A percentile compares a stretch with the other conserved stretches of the same genome.
Evolutionary conservation across 2,888 invertebrate species (phyloP).

Genomic region (Nomada fucata): DNA sequence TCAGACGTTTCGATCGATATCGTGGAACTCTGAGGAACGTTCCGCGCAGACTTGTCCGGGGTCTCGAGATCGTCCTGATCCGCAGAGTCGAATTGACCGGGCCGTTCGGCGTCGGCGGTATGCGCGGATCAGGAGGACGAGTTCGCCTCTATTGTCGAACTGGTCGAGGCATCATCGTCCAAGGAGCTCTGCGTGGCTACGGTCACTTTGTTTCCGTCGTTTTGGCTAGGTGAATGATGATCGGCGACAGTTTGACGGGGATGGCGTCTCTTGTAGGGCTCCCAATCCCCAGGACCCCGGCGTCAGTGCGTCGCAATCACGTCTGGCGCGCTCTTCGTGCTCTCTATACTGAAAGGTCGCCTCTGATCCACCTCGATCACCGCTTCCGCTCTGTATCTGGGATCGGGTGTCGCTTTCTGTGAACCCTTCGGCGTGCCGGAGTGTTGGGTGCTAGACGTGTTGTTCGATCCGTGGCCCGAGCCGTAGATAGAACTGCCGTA

Average conservation of each 20-base stretch:
- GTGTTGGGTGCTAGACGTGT: slow-evolving; percentile 71
- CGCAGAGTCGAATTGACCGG: slow-evolving; percentile 22
- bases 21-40: background rate
- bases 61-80: slow-evolving; percentile 31
- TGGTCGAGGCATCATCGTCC: slow-evolving; percentile 77
- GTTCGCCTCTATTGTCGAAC: slow-evolving; percentile 72
- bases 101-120: slow-evolving; percentile 57
- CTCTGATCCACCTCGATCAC: slow-evolving; percentile 86
- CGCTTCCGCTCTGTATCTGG: slow-evolving; percentile 86
- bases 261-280: slow-evolving; percentile 86
- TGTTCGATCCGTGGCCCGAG: slow-evolving; percentile 71
- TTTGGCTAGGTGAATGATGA: slow-evolving; percentile 22
- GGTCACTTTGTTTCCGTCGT: slow-evolving; percentile 66
- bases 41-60: background rate
- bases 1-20: background rate
- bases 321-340: slow-evolving; percentile 95
- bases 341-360: slow-evolving; percentile 91
- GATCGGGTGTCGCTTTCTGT: slow-evolving; percentile 67
- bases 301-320: slow-evolving; percentile 94
- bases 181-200: slow-evolving; percentile 81
- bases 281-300: slow-evolving; percentile 85
- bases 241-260: slow-evolving; percentile 83
- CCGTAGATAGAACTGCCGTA: slow-evolving; percentile 79
- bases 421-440: slow-evolving; percentile 70
- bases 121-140: slow-evolving; percentile 79